Evolutionary conservation across 2,888 invertebrate species (phyloP).

Genomic region (Noctua janthe): DNA sequence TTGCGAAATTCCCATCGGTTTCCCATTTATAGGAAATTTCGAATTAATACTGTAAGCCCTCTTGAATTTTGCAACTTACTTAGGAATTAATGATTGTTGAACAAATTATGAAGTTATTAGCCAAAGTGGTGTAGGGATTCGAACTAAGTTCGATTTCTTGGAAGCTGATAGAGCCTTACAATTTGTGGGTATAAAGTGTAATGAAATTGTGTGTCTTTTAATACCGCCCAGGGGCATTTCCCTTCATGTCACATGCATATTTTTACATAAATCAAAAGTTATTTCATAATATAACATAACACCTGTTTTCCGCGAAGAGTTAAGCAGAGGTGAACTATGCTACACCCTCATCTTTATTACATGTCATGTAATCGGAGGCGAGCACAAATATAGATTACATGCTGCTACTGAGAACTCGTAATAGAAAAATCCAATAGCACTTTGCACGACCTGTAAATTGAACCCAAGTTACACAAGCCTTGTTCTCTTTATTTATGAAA

Average conservation of each 20-base stretch:
- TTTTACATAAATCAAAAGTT: not conserved
- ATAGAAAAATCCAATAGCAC: not conserved
- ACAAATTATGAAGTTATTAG: slow-evolving; percentile 60
- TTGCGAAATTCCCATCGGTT: slow-evolving; percentile 7
- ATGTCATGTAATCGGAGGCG: not conserved
- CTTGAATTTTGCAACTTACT: slow-evolving; percentile 46
- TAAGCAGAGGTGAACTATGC: not conserved
- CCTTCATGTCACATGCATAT: not conserved
- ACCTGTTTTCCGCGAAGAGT: not conserved
- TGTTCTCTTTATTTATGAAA: not conserved
- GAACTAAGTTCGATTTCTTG: slow-evolving; percentile 45
- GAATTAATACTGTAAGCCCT: slow-evolving; percentile 35
- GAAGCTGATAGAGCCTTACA: slow-evolving; percentile 24
- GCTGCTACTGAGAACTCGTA: not conserved
- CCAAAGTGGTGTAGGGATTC: slow-evolving; percentile 46
- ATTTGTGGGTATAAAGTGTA: slow-evolving; percentile 5
- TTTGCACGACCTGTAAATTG: not conserved
- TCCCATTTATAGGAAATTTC: slow-evolving; percentile 43
- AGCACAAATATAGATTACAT: not conserved
- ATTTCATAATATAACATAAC: not conserved
- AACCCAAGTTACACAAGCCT: too few species aligned
- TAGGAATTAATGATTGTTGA: slow-evolving; percentile 51
- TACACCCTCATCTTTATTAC: not conserved
- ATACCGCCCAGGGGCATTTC: not conserved
- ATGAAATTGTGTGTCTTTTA: not conserved